Evolutionary conservation across 2,113 vertebrate genomes (phyloP).

Genomic region (Cygnus atratus): DNA sequence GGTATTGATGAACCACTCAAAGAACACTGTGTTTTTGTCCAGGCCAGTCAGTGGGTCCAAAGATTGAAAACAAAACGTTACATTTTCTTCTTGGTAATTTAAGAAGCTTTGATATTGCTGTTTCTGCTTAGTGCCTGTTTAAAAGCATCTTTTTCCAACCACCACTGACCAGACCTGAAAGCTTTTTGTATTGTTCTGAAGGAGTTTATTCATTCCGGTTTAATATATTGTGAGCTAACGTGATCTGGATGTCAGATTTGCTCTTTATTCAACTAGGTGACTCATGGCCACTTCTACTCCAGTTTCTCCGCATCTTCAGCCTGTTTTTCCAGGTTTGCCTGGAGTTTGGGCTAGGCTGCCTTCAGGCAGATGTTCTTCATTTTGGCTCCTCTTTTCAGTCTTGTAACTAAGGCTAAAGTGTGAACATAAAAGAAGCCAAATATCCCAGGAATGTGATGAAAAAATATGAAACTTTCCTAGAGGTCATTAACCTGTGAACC

Average conservation of each 20-base stretch:
- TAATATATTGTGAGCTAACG: background rate
- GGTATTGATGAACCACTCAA: background rate
- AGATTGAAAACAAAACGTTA: background rate
- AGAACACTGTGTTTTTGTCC: background rate
- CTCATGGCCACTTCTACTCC: background rate
- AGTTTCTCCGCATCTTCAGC: background rate
- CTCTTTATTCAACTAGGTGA: background rate
- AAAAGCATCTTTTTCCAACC: background rate
- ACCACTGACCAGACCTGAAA: background rate
- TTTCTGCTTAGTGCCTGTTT: background rate
- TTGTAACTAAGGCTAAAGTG: background rate
- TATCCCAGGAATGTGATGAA: background rate
- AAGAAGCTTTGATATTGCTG: background rate
- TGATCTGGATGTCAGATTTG: background rate
- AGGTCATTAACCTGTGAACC: background rate
- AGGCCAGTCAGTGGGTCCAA: background rate
- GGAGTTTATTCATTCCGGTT: background rate
- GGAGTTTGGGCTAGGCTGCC: background rate
- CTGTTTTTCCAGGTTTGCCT: background rate
- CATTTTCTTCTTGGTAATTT: background rate
- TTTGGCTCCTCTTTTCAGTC: background rate
- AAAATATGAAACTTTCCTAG: background rate
- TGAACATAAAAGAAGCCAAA: background rate
- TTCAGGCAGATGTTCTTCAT: background rate
- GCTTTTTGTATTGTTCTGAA: background rate